Percentiles rank a stretch among this genome's conserved stretches.
These are phyloP conservation scores for Lagopus muta DNA, from an alignment of 2,113 vertebrate genomes.

Conservation along the genomic window DNA sequence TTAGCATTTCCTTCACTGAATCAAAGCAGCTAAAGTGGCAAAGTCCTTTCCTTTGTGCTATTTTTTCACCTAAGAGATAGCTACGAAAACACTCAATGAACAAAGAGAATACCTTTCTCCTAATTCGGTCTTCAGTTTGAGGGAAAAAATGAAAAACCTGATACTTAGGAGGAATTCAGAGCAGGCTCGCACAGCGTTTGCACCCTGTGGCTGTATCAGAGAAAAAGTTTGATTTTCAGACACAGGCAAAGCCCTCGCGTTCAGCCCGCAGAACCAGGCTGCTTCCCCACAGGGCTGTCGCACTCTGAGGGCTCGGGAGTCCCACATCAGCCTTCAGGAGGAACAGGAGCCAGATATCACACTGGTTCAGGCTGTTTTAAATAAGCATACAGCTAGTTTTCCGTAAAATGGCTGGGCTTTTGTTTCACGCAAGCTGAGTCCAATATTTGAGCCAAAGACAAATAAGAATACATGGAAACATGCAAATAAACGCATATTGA, in stretches of 20 bases:
- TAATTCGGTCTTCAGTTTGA: not conserved
- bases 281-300: not conserved
- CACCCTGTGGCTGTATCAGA: not conserved
- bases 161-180: not conserved
- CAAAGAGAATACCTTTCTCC: not conserved
- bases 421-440: not conserved
- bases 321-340: not conserved
- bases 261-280: not conserved
- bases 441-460: not conserved
- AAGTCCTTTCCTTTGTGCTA: not conserved
- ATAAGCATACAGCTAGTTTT: not conserved
- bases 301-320: not conserved
- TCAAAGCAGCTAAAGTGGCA: not conserved
- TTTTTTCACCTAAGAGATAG: not conserved
- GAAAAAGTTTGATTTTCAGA: not conserved
- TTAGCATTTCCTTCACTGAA: not conserved
- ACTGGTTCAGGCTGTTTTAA: not conserved
- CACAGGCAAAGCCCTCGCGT: not conserved
- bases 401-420: not conserved
- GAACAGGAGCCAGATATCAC: not conserved
- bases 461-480: not conserved
- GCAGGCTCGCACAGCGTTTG: rapidly evolving
- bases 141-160: not conserved
- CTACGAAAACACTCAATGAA: not conserved
- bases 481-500: not conserved